A percentile compares a stretch with the other conserved stretches of the same genome.
These are phyloP conservation scores for Astur gentilis DNA, from an alignment of 2,113 vertebrate genomes.

Conservation along the genomic window DNA sequence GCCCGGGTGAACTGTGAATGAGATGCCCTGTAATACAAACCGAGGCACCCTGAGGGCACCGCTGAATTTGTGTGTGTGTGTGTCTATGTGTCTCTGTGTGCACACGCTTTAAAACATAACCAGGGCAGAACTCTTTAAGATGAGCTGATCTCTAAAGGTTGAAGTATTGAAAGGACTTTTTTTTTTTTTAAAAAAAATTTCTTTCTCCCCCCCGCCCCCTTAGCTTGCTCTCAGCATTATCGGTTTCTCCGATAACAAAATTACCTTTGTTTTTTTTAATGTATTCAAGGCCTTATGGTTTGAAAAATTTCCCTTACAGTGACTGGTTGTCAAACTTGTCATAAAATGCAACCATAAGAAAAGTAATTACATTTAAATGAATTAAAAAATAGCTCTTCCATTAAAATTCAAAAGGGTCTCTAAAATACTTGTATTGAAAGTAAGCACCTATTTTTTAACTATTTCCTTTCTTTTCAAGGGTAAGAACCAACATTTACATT, in stretches of 20 bases:
- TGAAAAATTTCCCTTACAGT: background rate
- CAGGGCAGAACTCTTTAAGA: constrained; percentile 10
- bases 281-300: background rate
- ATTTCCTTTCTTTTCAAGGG: background rate
- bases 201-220: rapidly evolving
- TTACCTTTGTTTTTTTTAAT: background rate
- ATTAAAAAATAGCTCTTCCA: background rate
- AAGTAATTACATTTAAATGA: constrained; percentile 12
- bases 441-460: background rate
- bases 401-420: background rate
- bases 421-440: background rate
- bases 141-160: constrained; percentile 15
- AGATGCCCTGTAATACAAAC: constrained; percentile 14
- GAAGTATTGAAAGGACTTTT: background rate
- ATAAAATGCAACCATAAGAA: background rate
- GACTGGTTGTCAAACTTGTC: constrained; percentile 30
- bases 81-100: background rate
- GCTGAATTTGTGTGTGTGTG: background rate
- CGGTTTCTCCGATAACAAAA: background rate
- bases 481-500: background rate
- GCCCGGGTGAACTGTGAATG: constrained; percentile 3
- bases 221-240: background rate
- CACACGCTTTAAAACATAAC: background rate
- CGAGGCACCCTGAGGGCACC: constrained; percentile 41
- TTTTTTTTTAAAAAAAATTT: no score